Percentiles rank a stretch among this genome's conserved stretches.
Evolutionary conservation across 2,113 vertebrate species (phyloP).

Genomic region (Tenebrosternarchus preto): DNA sequence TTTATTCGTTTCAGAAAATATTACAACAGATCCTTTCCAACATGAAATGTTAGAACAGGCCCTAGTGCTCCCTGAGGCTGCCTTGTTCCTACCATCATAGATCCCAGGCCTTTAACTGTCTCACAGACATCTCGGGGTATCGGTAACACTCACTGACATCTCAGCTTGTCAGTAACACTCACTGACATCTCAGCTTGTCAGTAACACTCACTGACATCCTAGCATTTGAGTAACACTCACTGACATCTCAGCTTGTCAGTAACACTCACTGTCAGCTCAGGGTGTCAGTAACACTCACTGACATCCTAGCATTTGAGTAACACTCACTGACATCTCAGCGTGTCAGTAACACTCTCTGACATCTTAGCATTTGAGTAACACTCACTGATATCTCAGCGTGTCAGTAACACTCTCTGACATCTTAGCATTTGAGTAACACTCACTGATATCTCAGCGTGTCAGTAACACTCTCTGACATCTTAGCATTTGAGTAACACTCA

Average conservation of each 20-base stretch:
- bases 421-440: not conserved
- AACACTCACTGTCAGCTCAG: not conserved
- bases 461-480: constrained; percentile 49
- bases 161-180: too few species aligned
- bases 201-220: too few species aligned
- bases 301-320: constrained; percentile 20
- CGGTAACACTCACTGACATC: too few species aligned
- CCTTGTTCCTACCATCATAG: constrained; percentile 7
- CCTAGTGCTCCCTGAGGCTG: not conserved
- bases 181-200: too few species aligned
- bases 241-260: not conserved
- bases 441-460: constrained; percentile 20
- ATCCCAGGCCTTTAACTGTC: not conserved
- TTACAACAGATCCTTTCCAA: not conserved
- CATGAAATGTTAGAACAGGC: not conserved
- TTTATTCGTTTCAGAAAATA: not conserved
- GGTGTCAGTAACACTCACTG: too few species aligned
- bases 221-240: too few species aligned
- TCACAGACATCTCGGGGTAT: too few species aligned
- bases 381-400: constrained; percentile 46
- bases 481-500: constrained; percentile 23
- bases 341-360: not conserved
- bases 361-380: constrained; percentile 26
- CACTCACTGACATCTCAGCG: constrained; percentile 48
- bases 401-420: too few species aligned